A percentile compares a stretch with the other conserved stretches of the same genome.
phyloP scores from a whole-genome alignment of 2,113 vertebrate species.

The Felis chaus region DNA sequence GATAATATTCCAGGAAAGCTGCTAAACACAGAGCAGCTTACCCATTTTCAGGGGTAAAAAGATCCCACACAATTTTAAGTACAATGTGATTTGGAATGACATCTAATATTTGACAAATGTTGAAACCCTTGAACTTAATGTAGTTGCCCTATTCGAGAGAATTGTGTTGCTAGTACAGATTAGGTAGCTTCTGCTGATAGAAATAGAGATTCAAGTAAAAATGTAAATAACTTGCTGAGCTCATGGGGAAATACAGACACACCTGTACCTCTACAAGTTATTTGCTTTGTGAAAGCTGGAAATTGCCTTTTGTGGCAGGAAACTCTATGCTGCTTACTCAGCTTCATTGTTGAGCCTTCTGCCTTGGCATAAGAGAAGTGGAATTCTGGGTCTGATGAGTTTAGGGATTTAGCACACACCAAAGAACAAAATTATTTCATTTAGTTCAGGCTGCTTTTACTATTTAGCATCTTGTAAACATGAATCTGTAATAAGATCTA shows the following conservation, averaged over 20 bases:
- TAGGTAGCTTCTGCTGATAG: neutral
- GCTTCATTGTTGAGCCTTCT: neutral
- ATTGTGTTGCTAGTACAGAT: neutral
- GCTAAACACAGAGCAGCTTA: neutral
- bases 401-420: neutral
- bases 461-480: neutral
- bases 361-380: neutral
- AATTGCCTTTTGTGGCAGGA: conserved; percentile 43
- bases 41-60: neutral
- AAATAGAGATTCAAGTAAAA: conserved; percentile 20
- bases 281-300: neutral
- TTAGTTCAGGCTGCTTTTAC: neutral
- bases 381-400: neutral
- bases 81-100: neutral
- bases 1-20: neutral
- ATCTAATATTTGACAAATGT: conserved; percentile 2
- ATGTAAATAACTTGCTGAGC: neutral
- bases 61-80: conserved; percentile 19
- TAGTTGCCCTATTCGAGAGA: neutral
- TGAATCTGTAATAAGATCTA: neutral
- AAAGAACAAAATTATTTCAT: neutral
- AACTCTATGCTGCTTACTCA: neutral
- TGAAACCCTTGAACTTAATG: neutral
- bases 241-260: neutral
- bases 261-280: neutral